A percentile compares a stretch with the other conserved stretches of the same genome.
These are phyloP conservation scores for Pristionchus mayeri DNA, from an alignment of 2,888 invertebrate species.

Conservation along the genomic window DNA sequence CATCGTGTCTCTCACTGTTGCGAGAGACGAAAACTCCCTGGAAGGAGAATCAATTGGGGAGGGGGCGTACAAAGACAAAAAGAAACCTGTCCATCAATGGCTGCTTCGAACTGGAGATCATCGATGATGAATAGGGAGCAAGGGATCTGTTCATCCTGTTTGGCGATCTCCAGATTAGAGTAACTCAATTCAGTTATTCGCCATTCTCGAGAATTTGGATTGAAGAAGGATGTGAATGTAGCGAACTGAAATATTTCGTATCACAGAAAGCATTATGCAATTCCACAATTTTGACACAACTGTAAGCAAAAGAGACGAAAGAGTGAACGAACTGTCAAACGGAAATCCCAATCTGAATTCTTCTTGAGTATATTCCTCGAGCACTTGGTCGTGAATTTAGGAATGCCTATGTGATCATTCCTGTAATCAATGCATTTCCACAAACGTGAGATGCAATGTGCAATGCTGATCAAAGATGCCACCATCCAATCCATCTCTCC, in stretches of 20 bases:
- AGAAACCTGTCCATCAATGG: not conserved
- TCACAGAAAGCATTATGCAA: too few species aligned
- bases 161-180: not conserved
- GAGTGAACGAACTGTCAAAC: not conserved
- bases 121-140: not conserved
- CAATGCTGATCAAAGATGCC: not conserved
- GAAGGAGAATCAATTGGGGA: not conserved
- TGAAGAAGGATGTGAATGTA: not conserved
- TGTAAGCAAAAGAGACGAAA: not conserved
- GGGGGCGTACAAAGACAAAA: not conserved
- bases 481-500: constrained; percentile 1
- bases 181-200: not conserved
- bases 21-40: not conserved
- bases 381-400: not conserved
- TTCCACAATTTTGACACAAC: not conserved
- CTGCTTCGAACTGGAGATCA: not conserved
- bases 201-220: not conserved
- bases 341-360: not conserved
- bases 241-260: not conserved
- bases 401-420: not conserved
- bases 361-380: not conserved
- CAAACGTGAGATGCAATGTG: not conserved
- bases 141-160: not conserved
- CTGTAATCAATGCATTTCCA: too few species aligned
- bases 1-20: not conserved